phyloP scores from a whole-genome alignment of 2,797 vertebrate genomes.

The Tadarida brasiliensis region DNA sequence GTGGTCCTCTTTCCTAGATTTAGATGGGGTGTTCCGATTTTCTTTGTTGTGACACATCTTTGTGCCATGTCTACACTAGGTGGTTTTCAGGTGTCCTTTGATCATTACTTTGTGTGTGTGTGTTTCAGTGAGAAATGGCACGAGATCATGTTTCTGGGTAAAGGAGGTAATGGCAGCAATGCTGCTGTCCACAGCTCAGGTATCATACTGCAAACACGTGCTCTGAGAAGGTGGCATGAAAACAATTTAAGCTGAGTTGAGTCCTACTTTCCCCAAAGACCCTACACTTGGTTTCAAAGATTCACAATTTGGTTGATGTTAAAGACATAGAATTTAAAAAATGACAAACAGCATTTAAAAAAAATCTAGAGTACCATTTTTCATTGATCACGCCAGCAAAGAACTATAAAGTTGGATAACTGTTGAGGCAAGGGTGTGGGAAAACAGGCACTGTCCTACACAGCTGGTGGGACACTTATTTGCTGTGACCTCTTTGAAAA shows the following conservation, averaged over 20 bases:
- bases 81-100: slow-evolving; percentile 14
- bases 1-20: neutral
- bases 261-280: slow-evolving; percentile 28
- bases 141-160: slow-evolving; percentile 11
- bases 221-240: neutral
- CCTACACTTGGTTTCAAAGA: neutral
- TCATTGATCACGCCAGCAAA: neutral
- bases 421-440: neutral
- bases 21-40: neutral
- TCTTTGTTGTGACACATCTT: neutral
- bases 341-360: neutral
- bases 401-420: neutral
- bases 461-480: neutral
- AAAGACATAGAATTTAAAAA: neutral
- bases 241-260: neutral
- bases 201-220: neutral
- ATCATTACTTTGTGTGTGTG: neutral
- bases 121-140: slow-evolving; percentile 4
- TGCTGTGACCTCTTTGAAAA: neutral
- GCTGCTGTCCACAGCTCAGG: neutral
- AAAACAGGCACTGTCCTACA: neutral
- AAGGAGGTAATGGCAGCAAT: neutral
- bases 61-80: neutral
- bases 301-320: neutral
- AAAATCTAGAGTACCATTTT: neutral